A percentile compares a stretch with the other conserved stretches of the same genome.
Evolutionary conservation across 2,888 invertebrate species (phyloP).

Genomic region (Fabriciana adippe): DNA sequence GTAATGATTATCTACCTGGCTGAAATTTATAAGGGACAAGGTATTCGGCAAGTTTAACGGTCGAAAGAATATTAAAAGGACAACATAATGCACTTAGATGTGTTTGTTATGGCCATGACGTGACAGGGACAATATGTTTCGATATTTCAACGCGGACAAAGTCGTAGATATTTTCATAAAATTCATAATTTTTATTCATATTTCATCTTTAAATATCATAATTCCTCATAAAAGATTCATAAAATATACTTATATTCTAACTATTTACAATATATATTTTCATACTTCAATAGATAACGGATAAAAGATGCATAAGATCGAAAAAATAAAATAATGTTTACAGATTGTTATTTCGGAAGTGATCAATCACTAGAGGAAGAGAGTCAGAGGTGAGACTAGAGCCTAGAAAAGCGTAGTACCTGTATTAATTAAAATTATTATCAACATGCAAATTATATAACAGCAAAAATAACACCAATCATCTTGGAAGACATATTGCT

Average conservation of each 20-base stretch:
- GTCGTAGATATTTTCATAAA: not conserved
- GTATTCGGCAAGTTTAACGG: too few species aligned
- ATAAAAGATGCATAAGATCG: not conserved
- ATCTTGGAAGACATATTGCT: slow-evolving; percentile 9
- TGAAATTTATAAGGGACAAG: too few species aligned
- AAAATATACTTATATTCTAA: slow-evolving; percentile 11
- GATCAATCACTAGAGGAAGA: too few species aligned
- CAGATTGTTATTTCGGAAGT: too few species aligned
- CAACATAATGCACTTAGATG: too few species aligned
- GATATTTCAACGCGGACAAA: too few species aligned
- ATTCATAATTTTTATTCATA: not conserved
- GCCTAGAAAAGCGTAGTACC: not conserved
- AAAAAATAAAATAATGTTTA: too few species aligned
- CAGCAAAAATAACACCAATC: slow-evolving; percentile 3
- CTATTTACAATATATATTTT: slow-evolving; percentile 4
- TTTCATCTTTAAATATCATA: slow-evolving; percentile 1
- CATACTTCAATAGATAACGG: not conserved
- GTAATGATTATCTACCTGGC: too few species aligned
- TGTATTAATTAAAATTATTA: not conserved
- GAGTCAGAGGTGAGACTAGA: not conserved
- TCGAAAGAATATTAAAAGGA: too few species aligned
- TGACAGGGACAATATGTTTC: too few species aligned
- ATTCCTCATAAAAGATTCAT: slow-evolving; percentile 19
- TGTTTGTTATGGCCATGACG: too few species aligned
- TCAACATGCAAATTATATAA: slow-evolving; percentile 8